Percentiles rank a stretch among this genome's conserved stretches.
Evolutionary conservation across 1,140 invertebrate species (phyloP).

Genomic region (Chironomus striatipennis): DNA sequence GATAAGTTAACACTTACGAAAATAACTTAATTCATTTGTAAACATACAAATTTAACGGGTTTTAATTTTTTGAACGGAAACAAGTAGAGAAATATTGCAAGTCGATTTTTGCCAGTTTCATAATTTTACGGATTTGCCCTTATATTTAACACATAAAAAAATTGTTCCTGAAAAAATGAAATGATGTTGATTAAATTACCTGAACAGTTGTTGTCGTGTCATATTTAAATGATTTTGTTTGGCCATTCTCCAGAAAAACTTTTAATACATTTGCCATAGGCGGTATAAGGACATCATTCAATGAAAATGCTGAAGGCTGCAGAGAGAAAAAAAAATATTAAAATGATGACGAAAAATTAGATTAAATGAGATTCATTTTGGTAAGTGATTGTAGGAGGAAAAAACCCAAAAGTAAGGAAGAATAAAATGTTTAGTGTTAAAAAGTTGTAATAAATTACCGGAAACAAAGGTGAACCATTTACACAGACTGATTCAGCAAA

Average conservation of each 20-base stretch:
- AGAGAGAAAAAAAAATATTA: conserved; percentile 35
- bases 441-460: conserved; percentile 43
- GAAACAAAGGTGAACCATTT: conserved; percentile 69
- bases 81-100: no score
- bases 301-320: conserved; percentile 65
- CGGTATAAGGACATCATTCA: conserved; percentile 70
- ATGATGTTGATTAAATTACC: conserved; percentile 24
- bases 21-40: background rate
- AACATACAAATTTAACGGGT: background rate
- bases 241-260: conserved; percentile 88
- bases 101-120: no score
- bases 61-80: background rate
- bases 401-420: conserved; percentile 3
- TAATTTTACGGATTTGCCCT: no score
- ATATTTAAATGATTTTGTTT: conserved; percentile 95
- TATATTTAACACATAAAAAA: no score
- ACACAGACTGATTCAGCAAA: conserved; percentile 84
- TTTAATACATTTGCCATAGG: conserved; percentile 89
- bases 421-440: conserved; percentile 26
- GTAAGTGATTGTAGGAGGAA: background rate
- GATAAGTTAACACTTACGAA: background rate
- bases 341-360: conserved; percentile 15
- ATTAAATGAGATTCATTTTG: background rate
- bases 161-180: background rate
- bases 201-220: conserved; percentile 77